Conservation (phyloP, 2,888 invertebrate genomes). For the Tenthredo mesomela region DNA sequence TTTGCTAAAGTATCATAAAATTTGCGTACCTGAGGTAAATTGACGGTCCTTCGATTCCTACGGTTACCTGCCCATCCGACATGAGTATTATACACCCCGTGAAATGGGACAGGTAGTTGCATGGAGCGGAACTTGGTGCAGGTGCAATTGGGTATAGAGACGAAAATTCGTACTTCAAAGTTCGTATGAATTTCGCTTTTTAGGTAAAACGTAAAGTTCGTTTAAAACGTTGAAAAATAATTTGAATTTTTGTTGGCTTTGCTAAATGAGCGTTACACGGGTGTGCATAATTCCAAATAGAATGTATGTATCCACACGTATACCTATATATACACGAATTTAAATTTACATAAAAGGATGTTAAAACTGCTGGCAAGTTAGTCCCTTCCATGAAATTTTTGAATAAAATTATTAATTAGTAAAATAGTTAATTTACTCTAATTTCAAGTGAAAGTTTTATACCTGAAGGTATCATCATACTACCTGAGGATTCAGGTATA, state of each 20-base stretch:
- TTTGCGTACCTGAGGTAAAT: slow-evolving; percentile 28
- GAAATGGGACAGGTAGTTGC: not conserved
- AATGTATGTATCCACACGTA: not conserved
- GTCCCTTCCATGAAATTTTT: not conserved
- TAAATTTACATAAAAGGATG: not conserved
- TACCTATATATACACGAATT: not conserved
- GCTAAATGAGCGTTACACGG: not conserved
- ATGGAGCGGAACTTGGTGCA: not conserved
- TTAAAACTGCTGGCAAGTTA: slow-evolving; percentile 16
- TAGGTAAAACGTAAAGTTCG: not conserved
- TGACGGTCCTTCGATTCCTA: not conserved
- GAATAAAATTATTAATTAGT: not conserved
- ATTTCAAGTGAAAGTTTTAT: not conserved
- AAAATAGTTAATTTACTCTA: slow-evolving; percentile 5
- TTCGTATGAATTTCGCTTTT: not conserved
- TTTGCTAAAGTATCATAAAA: slow-evolving; percentile 21
- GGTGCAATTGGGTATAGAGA: not conserved
- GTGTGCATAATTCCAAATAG: not conserved
- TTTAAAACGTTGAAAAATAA: not conserved
- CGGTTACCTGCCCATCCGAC: not conserved
- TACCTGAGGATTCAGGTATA: not conserved
- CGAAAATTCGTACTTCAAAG: not conserved
- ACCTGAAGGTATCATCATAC: not conserved
- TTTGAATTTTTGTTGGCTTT: slow-evolving; percentile 10
- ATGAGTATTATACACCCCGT: not conserved